Base-by-base conservation (phyloP, 2,113 vertebrate species). In the Brachypteracias leptosomus region DNA sequence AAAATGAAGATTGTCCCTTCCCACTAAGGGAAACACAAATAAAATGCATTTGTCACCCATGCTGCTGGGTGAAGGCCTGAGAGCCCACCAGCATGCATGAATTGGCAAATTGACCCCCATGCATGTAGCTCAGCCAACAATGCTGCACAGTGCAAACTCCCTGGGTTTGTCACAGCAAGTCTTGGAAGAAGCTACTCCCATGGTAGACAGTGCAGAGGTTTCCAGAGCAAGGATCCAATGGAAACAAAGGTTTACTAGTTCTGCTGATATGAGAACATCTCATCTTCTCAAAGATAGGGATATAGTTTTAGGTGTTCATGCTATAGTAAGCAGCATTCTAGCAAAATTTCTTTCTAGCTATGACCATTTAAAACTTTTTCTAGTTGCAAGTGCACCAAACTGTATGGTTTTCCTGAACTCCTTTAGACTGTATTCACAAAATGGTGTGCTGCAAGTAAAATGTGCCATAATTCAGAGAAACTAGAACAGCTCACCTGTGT, bases 21-120 rank as follows among this genome's bases (percentile, higher is more conserved):
- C 16, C 4, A 29, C 17, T 22, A 84, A 70, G 15, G 26, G 19
- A 73, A 49, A 74, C 47, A 18, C 3, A 54, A 24, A 4, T 4
- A 35, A 25, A 78, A 24, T 0, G 3, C 0, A 7, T 4, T 16
- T 75, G 40, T 31, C 18, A 36, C 25, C 16, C 9, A 31, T 0
- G 2, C 16, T 67, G 17, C 20, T 78, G 40, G 13, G 7, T 55
- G 9, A 21, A 7, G 28, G 7, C 31, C 16, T 1, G 0, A 28
- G 40, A 74, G 29, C 12, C 31, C 70, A 13, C 7, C 12, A 57
- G 14, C 14, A 26, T 16, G 11, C 4, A 17, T 16, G 14, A 24
- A 8, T 1, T 63, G 52, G 9, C 29, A 71, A 36, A 24, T 12
- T 19, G 20, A 2, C 44, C n/a, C 6, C 57, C 36, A 5, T 2